Percentiles rank a stretch among this genome's conserved stretches.
These are phyloP conservation scores for Silurus lanzhouensis DNA, from an alignment of 2,797 vertebrate species.

Conservation along the genomic window DNA sequence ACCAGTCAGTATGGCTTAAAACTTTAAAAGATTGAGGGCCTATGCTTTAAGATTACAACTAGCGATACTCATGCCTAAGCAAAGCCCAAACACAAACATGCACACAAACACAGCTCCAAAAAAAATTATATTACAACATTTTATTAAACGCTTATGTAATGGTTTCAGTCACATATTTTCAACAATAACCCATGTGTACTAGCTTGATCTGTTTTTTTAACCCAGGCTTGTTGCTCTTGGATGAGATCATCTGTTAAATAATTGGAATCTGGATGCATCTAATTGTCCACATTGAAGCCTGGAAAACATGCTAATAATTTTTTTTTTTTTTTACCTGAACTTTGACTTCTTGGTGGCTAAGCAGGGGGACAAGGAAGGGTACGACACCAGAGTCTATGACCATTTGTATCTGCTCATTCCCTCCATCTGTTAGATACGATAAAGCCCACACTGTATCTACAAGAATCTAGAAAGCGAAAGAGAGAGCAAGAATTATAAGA, in stretches of 20 bases:
- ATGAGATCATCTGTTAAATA: background rate
- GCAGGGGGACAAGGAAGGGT: slow-evolving; percentile 94
- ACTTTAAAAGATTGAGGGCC: background rate
- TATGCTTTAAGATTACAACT: background rate
- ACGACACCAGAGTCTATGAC: slow-evolving; percentile 99
- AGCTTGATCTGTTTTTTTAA: background rate
- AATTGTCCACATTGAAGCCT: background rate
- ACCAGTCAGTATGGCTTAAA: background rate
- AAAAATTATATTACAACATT: background rate
- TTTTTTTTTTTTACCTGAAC: slow-evolving; percentile 85
- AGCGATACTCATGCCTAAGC: background rate
- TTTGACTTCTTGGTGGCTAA: slow-evolving; percentile 99
- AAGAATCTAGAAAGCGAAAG: slow-evolving; percentile 79
- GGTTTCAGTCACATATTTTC: background rate
- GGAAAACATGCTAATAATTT: background rate
- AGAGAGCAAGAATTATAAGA: background rate
- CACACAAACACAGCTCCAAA: background rate
- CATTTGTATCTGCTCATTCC: slow-evolving; percentile 99
- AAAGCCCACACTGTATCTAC: slow-evolving; percentile 99
- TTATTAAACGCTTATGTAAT: background rate
- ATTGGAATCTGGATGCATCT: background rate
- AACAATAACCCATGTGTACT: background rate
- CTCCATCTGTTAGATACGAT: slow-evolving; percentile 97
- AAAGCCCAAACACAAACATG: background rate
- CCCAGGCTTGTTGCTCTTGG: background rate